phyloP scores from a whole-genome alignment of 1,140 invertebrate genomes.

The Cotesia chilonis region DNA sequence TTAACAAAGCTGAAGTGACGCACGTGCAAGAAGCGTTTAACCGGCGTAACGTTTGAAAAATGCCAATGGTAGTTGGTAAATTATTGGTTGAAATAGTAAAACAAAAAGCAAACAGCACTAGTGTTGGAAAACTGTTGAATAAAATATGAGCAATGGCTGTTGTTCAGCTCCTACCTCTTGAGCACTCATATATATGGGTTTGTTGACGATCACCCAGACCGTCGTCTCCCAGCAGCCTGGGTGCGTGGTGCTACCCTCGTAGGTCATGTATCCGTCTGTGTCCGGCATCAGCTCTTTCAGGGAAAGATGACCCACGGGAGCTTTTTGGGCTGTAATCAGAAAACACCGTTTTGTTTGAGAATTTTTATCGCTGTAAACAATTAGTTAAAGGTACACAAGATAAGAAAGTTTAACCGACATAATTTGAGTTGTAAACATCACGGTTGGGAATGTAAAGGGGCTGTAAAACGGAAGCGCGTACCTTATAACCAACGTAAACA shows the following conservation, averaged over 20 bases:
- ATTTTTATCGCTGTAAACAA: neutral
- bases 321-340: slow-evolving; percentile 74
- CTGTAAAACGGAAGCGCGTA: neutral
- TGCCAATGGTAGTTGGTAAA: neutral
- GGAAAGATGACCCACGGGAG: slow-evolving; percentile 83
- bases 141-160: neutral
- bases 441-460: neutral
- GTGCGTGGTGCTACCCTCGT: slow-evolving; percentile 96
- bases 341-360: neutral
- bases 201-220: slow-evolving; percentile 95
- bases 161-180: slow-evolving; percentile 79
- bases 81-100: neutral
- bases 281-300: slow-evolving; percentile 84
- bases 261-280: slow-evolving; percentile 94
- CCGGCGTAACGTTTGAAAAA: neutral
- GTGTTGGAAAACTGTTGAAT: slow-evolving; percentile 3
- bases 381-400: neutral
- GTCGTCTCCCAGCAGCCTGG: slow-evolving; percentile 93
- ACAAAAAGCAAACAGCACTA: neutral
- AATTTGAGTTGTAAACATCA: slow-evolving; percentile 18
- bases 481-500: slow-evolving; percentile 3
- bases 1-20: slow-evolving; percentile 14
- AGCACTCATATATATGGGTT: slow-evolving; percentile 94
- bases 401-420: slow-evolving; percentile 19
- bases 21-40: slow-evolving; percentile 5